phyloP scores from a whole-genome alignment of 2,797 vertebrate genomes.

The Bovichtus variegatus region DNA sequence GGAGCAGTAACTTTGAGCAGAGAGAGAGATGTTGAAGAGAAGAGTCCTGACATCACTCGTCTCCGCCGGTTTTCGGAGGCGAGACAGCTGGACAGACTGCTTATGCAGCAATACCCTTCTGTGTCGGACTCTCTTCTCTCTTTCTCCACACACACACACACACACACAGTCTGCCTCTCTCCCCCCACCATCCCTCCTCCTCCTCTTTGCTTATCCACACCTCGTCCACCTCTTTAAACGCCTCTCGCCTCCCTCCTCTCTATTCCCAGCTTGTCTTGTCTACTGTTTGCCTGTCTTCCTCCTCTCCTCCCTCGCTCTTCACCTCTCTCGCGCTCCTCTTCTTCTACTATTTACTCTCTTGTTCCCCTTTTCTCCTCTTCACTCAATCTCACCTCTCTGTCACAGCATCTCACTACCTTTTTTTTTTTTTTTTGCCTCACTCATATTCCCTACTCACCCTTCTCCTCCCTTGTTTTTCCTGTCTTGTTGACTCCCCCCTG shows the following conservation, averaged over 20 bases:
- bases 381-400: constrained; percentile 49
- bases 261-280: constrained; percentile 51
- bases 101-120: constrained; percentile 84
- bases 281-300: constrained; percentile 49
- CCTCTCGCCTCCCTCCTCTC: constrained; percentile 47
- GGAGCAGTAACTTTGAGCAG: constrained; percentile 40
- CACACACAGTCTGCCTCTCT: constrained; percentile 22
- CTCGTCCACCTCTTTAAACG: constrained; percentile 53
- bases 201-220: constrained; percentile 49
- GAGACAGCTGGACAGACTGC: constrained; percentile 81
- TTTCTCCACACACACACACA: constrained; percentile 9
- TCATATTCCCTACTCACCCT: constrained; percentile 13
- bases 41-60: constrained; percentile 69
- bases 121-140: constrained; percentile 56
- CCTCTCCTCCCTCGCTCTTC: constrained; percentile 14
- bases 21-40: constrained; percentile 63
- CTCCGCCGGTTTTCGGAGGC: constrained; percentile 62
- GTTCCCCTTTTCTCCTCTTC: constrained; percentile 38
- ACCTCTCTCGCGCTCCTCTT: constrained; percentile 13
- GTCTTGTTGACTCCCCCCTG: constrained; percentile 44
- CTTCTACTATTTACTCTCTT: constrained; percentile 40
- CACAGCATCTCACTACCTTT: constrained; percentile 17
- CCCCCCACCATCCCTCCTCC: constrained; percentile 10
- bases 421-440: neutral
- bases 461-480: constrained; percentile 32